Evolutionary conservation across 2,888 invertebrate species (phyloP), one percentile per base, ranked within the genome.

Genomic region (Eristalinus sepulchralis): DNA sequence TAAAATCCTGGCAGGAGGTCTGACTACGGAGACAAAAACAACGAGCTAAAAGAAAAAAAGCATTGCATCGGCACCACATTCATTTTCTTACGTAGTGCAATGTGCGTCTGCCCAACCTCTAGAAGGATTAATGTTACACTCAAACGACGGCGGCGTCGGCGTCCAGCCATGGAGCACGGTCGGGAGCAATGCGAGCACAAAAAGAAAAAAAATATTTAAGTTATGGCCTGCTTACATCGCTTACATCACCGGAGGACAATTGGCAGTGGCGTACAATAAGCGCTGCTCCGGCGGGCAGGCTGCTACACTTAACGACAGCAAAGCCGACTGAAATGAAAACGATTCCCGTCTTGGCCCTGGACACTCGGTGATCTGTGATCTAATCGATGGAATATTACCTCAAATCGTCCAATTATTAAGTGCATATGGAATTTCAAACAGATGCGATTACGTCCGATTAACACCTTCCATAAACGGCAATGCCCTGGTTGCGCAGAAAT

Each of bases 1-100:
- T 86, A 86, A 79, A 86, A 86, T 86, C 78, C 83, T 75, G 64
- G 86, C 86, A 86, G 86, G 86, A 83, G 86, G 86, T 86, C 86
- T 34, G n/a, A 27, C 33, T 57, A 36, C 33, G 27, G 64, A 27
- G 53, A 27, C 63, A 77, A 68, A 62, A 27, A 76, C 27, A 72
- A 71, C 27, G 68, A 71, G 68, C 59, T 31, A 27, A 64, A 72
- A n/a, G 11, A 36, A n/a, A 73, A 63, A 24, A 31, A 11, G 47
- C 8, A 9, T 13, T 4, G 17, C 62, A 11, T 31, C 47, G 17
- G 59, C 33, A 72, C 27, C 67, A 47, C 76, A 81, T 68, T 81
- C 72, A 24, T 72, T 85, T 85, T 77, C 81, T 85, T 81, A 72
- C 68, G 72, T 77, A 71, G 67, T 64, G 63, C 76, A 75, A 80